A percentile compares a stretch with the other conserved stretches of the same genome.
Evolutionary conservation across 2,797 vertebrate species (phyloP).

Genomic region (Anniella stebbinsi): DNA sequence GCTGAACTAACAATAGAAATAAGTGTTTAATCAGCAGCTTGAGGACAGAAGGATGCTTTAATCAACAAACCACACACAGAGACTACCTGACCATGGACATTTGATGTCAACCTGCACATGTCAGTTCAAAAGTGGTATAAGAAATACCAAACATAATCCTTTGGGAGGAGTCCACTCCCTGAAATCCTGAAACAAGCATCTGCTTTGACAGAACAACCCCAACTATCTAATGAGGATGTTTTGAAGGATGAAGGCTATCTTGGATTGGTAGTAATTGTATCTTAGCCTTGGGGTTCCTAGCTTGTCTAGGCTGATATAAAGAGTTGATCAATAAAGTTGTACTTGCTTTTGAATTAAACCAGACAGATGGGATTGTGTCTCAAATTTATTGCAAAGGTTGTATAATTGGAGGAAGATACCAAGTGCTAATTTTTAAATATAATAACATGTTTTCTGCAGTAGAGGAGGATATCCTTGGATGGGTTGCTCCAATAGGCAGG

Average conservation of each 20-base stretch:
- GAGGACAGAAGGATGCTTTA: background rate
- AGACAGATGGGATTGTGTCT: background rate
- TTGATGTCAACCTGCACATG: background rate
- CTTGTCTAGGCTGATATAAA: background rate
- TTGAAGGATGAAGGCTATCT: background rate
- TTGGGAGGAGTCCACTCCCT: background rate
- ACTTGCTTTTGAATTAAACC: too few relatives aligned
- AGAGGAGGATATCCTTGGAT: too few relatives aligned
- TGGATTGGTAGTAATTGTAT: background rate
- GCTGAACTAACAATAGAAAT: background rate
- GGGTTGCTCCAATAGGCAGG: too few relatives aligned
- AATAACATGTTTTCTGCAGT: background rate
- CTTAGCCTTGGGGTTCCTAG: background rate
- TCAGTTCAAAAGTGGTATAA: background rate
- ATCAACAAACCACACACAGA: background rate
- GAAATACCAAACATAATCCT: background rate
- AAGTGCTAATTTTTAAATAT: background rate
- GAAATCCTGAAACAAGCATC: background rate
- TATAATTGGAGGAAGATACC: background rate
- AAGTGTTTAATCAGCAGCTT: background rate
- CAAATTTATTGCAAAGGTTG: background rate
- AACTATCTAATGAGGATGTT: background rate
- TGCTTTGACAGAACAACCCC: background rate
- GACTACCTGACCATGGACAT: background rate
- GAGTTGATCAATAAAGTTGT: background rate